A percentile compares a stretch with the other conserved stretches of the same genome.
Conservation (phyloP, 1,140 invertebrate genomes). For the Pseudachorutes palmiensis region DNA sequence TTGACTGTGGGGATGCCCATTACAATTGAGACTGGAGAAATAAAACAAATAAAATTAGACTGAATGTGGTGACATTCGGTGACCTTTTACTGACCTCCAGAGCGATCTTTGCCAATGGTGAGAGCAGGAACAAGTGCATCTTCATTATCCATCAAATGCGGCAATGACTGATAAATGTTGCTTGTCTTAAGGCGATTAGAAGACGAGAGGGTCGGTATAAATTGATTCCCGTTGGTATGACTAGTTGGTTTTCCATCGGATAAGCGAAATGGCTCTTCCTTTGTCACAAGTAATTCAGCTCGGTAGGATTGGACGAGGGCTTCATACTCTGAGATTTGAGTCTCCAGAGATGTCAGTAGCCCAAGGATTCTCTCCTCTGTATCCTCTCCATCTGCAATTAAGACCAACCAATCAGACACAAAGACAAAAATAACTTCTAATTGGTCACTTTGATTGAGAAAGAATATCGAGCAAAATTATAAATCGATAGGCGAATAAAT, state of each 20-base stretch:
- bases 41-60: neutral
- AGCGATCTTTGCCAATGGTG: slow-evolving; percentile 62
- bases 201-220: slow-evolving; percentile 1
- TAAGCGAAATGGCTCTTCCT: slow-evolving; percentile 1
- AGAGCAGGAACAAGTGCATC: slow-evolving; percentile 69
- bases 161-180: slow-evolving; percentile 68
- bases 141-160: slow-evolving; percentile 72
- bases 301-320: slow-evolving; percentile 26
- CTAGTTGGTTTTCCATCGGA: neutral
- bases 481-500: neutral
- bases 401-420: neutral
- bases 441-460: neutral
- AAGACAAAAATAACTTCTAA: neutral
- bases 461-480: neutral
- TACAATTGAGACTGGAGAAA: slow-evolving; percentile 60
- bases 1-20: slow-evolving; percentile 83
- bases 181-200: slow-evolving; percentile 30
- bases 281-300: slow-evolving; percentile 12
- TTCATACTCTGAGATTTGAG: slow-evolving; percentile 32
- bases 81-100: slow-evolving; percentile 58
- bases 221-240: neutral
- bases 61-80: no score
- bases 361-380: slow-evolving; percentile 30
- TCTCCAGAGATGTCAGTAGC: slow-evolving; percentile 28
- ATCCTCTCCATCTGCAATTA: slow-evolving; percentile 23